Base-by-base conservation (phyloP, 2,113 vertebrate species). In the Ia io region DNA sequence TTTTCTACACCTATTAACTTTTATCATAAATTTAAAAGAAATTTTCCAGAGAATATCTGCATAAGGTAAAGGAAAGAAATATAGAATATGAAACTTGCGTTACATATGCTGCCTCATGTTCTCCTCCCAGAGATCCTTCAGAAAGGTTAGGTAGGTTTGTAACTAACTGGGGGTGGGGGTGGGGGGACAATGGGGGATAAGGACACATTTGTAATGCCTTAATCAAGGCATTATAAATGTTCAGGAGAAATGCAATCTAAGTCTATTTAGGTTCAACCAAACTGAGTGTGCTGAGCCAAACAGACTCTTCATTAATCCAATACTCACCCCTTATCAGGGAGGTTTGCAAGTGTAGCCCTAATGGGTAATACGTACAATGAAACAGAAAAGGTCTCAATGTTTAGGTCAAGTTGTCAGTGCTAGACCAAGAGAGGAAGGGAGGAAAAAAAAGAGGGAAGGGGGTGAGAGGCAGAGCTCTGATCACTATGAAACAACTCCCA, bases 401-500 rank as follows among this genome's bases (percentile, higher is more conserved):
- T 1, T 71, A 96, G 80, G 53, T 85, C 56, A 87, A 37, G 91
- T 1, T 44, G 35, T 91, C 63, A 93, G 74, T 51, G 37, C 53
- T 7, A 23, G 37, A 25, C 89, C 69, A 53, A 47, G 49, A 79
- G 80, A 16, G 3, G 88, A 63, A 32, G 18, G 10, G 32, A 79
- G 77, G 59, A 35, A 42, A 30, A 30, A 84, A 85, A 73, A 42
- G 83, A 93, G 83, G 84, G 22, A 93, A 88, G 12, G 49, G 10
- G 25, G 18, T 83, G 44, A 76, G 88, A 93, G 82, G 92, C 2
- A 78, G 78, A 16, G 67, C 28, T 96, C 96, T 84, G 51, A 87
- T 93, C 88, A 92, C 73, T 69, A 67, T 88, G 95, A 44, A 97
- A 32, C 87, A 93, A 86, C 65, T 95, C 37, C 2, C 11, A 78